phyloP scores from a whole-genome alignment of 2,888 invertebrate genomes.

The Antheraea yamamai region DNA sequence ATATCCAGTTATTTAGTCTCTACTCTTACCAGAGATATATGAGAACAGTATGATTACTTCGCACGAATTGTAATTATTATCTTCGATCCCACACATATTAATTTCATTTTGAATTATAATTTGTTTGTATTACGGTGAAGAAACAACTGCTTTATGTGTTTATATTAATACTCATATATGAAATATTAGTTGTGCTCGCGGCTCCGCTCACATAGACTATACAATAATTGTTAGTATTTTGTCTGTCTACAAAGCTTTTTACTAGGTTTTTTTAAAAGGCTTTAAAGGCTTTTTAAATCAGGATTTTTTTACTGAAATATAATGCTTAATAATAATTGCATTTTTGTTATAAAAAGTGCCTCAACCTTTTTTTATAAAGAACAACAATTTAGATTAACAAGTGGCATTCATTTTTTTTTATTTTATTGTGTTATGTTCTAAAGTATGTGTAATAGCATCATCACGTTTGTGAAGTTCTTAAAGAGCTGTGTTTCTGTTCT shows the following conservation, averaged over 20 bases:
- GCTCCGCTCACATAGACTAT: no score
- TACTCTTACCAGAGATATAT: neutral
- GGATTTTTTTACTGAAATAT: neutral
- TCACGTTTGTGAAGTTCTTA: slow-evolving; percentile 8
- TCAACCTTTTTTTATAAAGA: neutral
- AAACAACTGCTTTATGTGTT: neutral
- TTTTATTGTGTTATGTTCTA: neutral
- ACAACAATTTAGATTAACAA: slow-evolving; percentile 12
- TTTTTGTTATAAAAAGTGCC: neutral
- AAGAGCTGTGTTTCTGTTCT: neutral
- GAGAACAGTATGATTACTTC: neutral
- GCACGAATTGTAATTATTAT: neutral
- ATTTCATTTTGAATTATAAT: neutral
- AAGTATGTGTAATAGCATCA: slow-evolving; percentile 18
- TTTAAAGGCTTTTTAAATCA: no score
- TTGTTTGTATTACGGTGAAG: neutral
- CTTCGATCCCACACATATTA: neutral
- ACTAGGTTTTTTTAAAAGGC: no score
- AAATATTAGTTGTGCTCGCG: no score
- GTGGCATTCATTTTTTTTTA: slow-evolving; percentile 3
- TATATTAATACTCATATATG: neutral
- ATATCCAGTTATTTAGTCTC: neutral
- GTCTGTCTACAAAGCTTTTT: no score
- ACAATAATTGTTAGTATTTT: no score
- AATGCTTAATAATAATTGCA: neutral